A percentile compares a stretch with the other conserved stretches of the same genome.
phyloP scores from a whole-genome alignment of 2,797 vertebrate genomes.

The Molossus alvarezi region DNA sequence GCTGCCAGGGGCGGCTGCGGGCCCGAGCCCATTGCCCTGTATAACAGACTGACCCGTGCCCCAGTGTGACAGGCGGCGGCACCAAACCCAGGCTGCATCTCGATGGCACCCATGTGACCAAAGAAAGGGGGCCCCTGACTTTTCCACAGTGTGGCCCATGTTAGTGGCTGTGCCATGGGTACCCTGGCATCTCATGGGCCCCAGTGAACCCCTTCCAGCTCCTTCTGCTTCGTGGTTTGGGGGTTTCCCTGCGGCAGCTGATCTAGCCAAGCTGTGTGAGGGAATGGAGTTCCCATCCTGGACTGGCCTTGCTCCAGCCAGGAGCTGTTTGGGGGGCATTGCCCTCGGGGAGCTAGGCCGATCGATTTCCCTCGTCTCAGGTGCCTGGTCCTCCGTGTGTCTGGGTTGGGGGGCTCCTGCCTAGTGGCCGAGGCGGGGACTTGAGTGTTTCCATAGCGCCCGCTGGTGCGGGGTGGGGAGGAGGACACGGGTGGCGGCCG shows the following conservation, averaged over 20 bases:
- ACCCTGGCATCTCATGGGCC: too few species aligned
- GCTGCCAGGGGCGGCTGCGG: not conserved
- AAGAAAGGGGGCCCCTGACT: too few species aligned
- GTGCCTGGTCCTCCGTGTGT: not conserved
- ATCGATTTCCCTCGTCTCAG: not conserved
- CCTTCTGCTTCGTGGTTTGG: accelerated
- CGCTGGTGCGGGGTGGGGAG: accelerated
- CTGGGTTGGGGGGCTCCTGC: not conserved
- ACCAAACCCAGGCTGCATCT: accelerated
- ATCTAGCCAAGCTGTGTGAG: accelerated
- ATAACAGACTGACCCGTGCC: not conserved
- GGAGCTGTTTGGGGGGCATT: not conserved
- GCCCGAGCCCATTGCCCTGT: not conserved
- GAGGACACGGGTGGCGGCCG: accelerated
- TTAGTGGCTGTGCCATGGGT: not conserved
- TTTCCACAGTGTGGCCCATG: not conserved
- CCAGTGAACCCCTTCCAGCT: not conserved
- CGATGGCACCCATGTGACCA: accelerated
- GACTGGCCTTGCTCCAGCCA: accelerated
- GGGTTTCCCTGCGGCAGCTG: not conserved
- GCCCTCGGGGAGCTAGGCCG: not conserved
- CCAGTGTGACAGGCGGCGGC: not conserved
- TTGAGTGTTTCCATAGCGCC: accelerated
- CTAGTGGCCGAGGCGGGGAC: not conserved
- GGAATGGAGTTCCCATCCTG: not conserved